Base-by-base conservation (phyloP, 2,888 invertebrate genomes). In the Allacma fusca region DNA sequence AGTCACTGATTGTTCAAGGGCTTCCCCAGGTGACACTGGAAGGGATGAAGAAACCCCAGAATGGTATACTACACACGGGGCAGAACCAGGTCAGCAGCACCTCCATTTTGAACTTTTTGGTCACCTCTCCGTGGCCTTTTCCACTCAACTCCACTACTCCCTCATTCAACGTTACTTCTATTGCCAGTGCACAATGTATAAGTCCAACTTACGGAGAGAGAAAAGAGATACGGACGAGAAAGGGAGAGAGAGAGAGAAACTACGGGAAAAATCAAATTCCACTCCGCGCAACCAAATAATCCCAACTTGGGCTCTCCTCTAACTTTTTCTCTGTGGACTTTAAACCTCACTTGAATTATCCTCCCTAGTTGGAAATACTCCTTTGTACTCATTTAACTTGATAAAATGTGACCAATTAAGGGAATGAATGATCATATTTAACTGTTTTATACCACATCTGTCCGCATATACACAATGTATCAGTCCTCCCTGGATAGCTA, bases 81-180 rank as follows among this genome's bases (percentile, higher is more conserved):
- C 70, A 75, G 78, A 79, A 81, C 78, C 81, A 81, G 80, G 81
- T 81, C 81, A 81, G 79, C 77, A 72, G 79, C 79, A 80, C 80
- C 80, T 78, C 81, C 81, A 81, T 81, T 81, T 81, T 81, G 79
- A 80, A 81, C 81, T 78, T 78, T 75, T 72, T 80, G 77, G 77
- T 80, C 77, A 80, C 80, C 78, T 80, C 78, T 77, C 64, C 76
- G 74, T 80, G 80, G 80, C 80, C 80, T 78, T 80, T 80, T 80
- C 74, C 79, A 76, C 79, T 79, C 75, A 65, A 71, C 75, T 79
- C 67, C 62, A 70, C 62, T 78, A 59, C 65, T 65, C 65, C 59
- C 75, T 74, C 72, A 75, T 74, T 75, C 75, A 75, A 70, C 78
- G 64, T 75, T 69, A 69, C 64, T 67, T 50, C 50, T 50, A 50